phyloP scores from a whole-genome alignment of 1,140 invertebrate species.

The Platorchestia sp. region DNA sequence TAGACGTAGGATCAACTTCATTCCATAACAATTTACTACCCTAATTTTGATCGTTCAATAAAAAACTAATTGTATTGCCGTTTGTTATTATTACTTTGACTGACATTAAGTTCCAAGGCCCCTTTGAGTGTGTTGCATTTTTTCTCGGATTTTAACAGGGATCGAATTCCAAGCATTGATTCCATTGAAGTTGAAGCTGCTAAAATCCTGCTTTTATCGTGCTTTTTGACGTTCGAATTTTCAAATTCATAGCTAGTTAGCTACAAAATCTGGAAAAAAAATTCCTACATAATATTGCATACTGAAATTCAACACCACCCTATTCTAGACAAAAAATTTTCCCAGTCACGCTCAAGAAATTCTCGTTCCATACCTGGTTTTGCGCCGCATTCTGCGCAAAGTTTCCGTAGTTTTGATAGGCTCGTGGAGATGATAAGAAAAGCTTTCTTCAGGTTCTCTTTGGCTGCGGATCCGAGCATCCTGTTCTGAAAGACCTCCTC shows the following conservation, averaged over 20 bases:
- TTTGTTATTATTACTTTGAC: no score
- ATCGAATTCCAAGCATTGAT: no score
- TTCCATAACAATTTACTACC: no score
- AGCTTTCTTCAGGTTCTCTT: conserved; percentile 60
- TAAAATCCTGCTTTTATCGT: no score
- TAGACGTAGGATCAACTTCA: no score
- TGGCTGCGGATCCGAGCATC: conserved; percentile 58
- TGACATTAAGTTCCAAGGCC: no score
- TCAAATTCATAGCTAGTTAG: background rate
- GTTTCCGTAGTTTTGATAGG: conserved; percentile 56
- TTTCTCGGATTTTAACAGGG: no score
- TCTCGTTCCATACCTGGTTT: background rate
- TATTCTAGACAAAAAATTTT: background rate
- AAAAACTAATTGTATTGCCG: no score
- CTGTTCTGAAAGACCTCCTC: conserved; percentile 61
- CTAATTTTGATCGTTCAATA: no score
- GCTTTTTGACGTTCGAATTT: no score
- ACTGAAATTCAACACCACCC: background rate
- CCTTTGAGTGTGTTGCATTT: no score
- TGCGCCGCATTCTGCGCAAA: conserved; percentile 60
- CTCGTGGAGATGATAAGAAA: conserved; percentile 64
- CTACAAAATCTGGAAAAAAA: background rate
- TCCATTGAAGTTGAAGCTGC: no score
- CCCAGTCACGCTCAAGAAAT: background rate
- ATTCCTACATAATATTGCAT: background rate